Evolutionary conservation across 2,797 vertebrate genomes (phyloP).

Genomic region (Micropoecilia bifurca): DNA sequence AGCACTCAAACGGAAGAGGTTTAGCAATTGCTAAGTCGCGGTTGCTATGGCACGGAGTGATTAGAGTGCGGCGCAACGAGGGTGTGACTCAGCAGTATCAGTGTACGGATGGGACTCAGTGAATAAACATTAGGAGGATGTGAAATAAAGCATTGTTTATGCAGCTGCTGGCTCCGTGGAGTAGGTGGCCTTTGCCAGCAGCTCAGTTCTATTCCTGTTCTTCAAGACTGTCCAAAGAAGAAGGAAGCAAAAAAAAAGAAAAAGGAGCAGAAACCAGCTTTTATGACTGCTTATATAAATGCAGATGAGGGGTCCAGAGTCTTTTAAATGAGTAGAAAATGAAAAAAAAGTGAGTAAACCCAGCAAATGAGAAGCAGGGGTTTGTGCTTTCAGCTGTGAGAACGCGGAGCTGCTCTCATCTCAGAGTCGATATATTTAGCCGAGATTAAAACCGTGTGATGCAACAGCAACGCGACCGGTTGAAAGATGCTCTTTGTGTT

Average conservation of each 20-base stretch:
- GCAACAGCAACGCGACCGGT: slow-evolving; percentile 64
- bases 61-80: slow-evolving; percentile 73
- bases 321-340: slow-evolving; percentile 57
- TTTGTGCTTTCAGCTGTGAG: slow-evolving; percentile 63
- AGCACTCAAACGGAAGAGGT: slow-evolving; percentile 66
- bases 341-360: slow-evolving; percentile 53
- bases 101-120: slow-evolving; percentile 69
- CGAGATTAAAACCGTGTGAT: slow-evolving; percentile 71
- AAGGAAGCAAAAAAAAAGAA: slow-evolving; percentile 26
- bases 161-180: slow-evolving; percentile 73
- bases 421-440: slow-evolving; percentile 69
- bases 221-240: slow-evolving; percentile 69
- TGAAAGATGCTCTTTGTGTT: slow-evolving; percentile 63
- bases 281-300: slow-evolving; percentile 74
- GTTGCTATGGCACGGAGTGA: slow-evolving; percentile 81
- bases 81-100: slow-evolving; percentile 80
- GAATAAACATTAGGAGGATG: slow-evolving; percentile 78
- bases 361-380: slow-evolving; percentile 64
- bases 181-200: slow-evolving; percentile 64
- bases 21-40: slow-evolving; percentile 76
- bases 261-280: slow-evolving; percentile 63
- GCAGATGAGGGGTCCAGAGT: slow-evolving; percentile 70
- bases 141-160: slow-evolving; percentile 81
- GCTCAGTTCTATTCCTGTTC: slow-evolving; percentile 75
- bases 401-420: slow-evolving; percentile 63